Evolutionary conservation across 1,140 invertebrate species (phyloP), one percentile per base, ranked within the genome.

Genomic region (Tribolium madens): DNA sequence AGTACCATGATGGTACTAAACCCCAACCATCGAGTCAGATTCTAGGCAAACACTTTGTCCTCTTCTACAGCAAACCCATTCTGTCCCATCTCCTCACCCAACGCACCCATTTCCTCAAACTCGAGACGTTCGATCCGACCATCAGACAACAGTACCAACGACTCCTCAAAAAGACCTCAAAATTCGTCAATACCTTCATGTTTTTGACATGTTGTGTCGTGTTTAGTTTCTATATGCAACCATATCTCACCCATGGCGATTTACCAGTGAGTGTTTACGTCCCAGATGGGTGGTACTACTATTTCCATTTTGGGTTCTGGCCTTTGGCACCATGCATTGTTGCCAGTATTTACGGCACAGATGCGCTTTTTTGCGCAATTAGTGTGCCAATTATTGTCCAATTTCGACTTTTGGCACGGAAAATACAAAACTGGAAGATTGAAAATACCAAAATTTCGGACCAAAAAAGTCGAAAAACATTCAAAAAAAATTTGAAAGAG

Each of bases 251-350:
- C 0, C 18, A 26, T 33, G 57, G 57, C 13, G 57, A 64, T 33
- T 33, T 64, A 6, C 57, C 57, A 12, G 57, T 64, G 1, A 64
- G 57, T 33, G 57, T 64, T 12, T 64, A 64, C 13, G 14, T 64
- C 2, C 57, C 57, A 12, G 57, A 64, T 3, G 57, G 57, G 21
- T 64, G 57, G 57, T 64, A 64, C 57, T 64, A 64, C 26, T 64
- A 64, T 26, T 36, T 64, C 1, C 57, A 64, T 64, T 64, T 64
- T 14, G 57, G 57, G 0, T 64, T 64, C 13, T 64, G 57, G 57
- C 57, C 57, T 10, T 64, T 64, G 57, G 57, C 57, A 12, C 57
- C 57, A 7, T 64, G 57, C 13, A 64, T 64, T 12, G 26, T 64
- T 21, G 57, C 57, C 3, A 64, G 57, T 14, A 64, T 64, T 64